Conservation (phyloP, 30 jellyfish, hydroid and myxozoan species). For the Nemopilema nomurai region DNA sequence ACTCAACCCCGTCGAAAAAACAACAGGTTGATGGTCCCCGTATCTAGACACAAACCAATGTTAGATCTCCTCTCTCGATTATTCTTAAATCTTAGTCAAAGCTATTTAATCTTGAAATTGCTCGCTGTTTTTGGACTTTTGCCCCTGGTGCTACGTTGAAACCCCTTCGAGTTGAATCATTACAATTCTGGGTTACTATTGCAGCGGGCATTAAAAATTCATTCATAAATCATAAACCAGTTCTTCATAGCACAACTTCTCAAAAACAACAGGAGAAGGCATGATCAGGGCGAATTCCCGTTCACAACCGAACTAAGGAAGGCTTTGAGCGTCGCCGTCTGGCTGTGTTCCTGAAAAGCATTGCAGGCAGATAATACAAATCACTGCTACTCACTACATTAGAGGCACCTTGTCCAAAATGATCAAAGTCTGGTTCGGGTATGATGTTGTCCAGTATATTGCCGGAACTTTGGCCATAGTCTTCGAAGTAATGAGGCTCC, state of each 20-base stretch:
- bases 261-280: too few relatives aligned
- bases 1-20: not conserved
- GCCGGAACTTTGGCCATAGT: conserved; percentile 87
- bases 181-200: not conserved
- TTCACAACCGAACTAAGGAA: too few relatives aligned
- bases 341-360: not conserved
- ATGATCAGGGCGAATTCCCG: too few relatives aligned
- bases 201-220: not conserved
- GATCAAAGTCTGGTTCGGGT: conserved; percentile 83
- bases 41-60: not conserved
- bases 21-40: not conserved
- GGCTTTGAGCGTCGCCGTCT: too few relatives aligned
- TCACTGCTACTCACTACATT: conserved; percentile 50
- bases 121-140: not conserved
- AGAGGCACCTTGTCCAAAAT: conserved; percentile 80
- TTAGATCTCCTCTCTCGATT: not conserved
- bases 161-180: not conserved
- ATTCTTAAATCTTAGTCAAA: not conserved
- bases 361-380: not conserved
- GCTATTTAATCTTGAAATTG: not conserved
- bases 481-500: conserved; percentile 84
- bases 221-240: not conserved
- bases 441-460: conserved; percentile 84
- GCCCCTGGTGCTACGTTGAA: not conserved
- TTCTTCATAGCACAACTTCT: not conserved